These are phyloP conservation scores for Mugil cephalus DNA, from an alignment of 2,113 vertebrate genomes.

Conservation along the genomic window DNA sequence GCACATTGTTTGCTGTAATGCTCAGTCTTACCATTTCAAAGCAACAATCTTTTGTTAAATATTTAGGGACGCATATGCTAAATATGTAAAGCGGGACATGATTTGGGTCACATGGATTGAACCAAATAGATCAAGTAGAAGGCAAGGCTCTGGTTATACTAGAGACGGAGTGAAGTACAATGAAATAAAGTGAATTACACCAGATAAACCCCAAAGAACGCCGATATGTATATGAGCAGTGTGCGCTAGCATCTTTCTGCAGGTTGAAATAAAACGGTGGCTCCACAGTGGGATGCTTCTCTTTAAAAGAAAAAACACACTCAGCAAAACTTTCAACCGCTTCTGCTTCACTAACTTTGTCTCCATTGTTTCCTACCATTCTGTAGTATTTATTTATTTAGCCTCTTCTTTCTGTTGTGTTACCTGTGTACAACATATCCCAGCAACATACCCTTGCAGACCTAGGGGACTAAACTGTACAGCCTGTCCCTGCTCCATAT, in stretches of 20 bases:
- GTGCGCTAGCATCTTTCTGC: neutral
- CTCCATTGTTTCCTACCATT: neutral
- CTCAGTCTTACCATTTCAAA: too few relatives aligned
- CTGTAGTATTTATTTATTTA: neutral
- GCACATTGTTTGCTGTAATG: too few relatives aligned
- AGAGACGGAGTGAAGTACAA: neutral
- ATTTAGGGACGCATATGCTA: too few relatives aligned
- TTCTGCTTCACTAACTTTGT: neutral
- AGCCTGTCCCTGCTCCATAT: neutral
- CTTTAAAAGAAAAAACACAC: too few relatives aligned
- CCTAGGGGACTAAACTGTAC: neutral
- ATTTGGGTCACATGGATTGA: too few relatives aligned
- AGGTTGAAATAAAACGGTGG: neutral
- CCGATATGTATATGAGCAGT: neutral
- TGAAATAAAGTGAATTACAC: slow-evolving; percentile 2
- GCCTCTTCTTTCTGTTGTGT: neutral
- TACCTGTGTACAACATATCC: neutral
- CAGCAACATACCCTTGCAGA: slow-evolving; percentile 23
- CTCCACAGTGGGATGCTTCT: neutral
- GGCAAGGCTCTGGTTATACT: too few relatives aligned
- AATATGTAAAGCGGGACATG: too few relatives aligned
- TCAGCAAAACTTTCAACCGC: neutral
- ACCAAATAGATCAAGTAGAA: too few relatives aligned
- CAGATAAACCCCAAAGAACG: neutral
- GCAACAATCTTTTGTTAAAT: too few relatives aligned